A percentile compares a stretch with the other conserved stretches of the same genome.
These are phyloP conservation scores for Pseudopleuronectes americanus DNA, from an alignment of 2,797 vertebrate species.

Conservation along the genomic window DNA sequence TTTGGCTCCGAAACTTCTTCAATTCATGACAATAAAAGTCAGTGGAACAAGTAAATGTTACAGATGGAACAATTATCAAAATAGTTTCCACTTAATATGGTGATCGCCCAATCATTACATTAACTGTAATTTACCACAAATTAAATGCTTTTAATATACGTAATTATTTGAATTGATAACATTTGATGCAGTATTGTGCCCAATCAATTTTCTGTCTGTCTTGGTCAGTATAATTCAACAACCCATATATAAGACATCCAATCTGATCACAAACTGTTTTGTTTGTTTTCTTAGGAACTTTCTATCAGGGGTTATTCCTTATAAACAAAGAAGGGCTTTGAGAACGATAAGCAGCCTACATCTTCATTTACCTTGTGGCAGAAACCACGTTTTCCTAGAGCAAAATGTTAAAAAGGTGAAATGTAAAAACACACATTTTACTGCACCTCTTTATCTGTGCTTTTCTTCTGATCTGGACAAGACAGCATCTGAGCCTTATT, in stretches of 20 bases:
- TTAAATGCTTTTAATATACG: background rate
- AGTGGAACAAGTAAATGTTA: too few species aligned
- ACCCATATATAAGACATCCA: background rate
- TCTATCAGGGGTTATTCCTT: too few species aligned
- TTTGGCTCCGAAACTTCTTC: too few species aligned
- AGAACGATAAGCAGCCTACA: too few species aligned
- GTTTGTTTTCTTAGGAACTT: conserved; percentile 1
- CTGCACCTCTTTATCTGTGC: background rate
- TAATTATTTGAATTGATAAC: background rate
- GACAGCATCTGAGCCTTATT: background rate
- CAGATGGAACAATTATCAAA: too few species aligned
- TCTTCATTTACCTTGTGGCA: background rate
- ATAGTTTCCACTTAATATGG: background rate
- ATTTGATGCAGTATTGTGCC: conserved; percentile 5
- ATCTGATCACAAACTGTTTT: background rate
- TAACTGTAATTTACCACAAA: background rate
- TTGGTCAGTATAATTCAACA: background rate
- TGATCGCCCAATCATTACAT: background rate
- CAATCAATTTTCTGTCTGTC: background rate
- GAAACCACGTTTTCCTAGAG: too few species aligned
- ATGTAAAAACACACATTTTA: background rate
- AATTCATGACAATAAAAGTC: too few species aligned
- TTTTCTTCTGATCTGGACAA: background rate
- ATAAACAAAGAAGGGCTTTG: too few species aligned
- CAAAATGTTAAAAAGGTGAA: background rate